Evolutionary conservation across 2,113 vertebrate species (phyloP).

Genomic region (Corythornis cristatus): DNA sequence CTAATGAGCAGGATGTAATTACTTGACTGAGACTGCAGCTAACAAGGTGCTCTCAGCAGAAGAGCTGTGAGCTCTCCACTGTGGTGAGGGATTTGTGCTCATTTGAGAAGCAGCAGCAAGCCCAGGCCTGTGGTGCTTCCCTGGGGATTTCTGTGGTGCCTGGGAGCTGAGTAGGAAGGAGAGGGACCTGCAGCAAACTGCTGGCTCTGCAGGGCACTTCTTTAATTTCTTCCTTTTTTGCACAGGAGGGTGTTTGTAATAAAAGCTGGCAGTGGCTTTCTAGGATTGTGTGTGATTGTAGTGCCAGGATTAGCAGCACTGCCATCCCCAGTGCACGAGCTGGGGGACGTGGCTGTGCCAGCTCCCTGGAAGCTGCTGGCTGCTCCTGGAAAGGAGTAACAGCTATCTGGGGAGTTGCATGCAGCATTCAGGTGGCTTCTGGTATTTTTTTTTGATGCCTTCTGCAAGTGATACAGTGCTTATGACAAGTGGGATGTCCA

Average conservation of each 20-base stretch:
- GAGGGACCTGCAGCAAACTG: neutral
- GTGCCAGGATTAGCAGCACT: neutral
- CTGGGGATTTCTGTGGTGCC: neutral
- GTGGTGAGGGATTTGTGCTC: conserved; percentile 9
- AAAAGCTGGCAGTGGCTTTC: neutral
- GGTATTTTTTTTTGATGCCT: neutral
- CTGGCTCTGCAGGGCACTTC: neutral
- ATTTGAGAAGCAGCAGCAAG: neutral
- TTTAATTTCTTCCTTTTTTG: neutral
- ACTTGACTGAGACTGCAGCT: neutral
- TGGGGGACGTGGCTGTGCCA: neutral
- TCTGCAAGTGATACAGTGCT: neutral
- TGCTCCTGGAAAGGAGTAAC: neutral
- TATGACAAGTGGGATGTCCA: neutral
- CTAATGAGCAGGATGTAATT: neutral
- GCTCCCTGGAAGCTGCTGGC: neutral
- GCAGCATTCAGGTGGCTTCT: neutral
- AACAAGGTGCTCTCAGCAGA: neutral
- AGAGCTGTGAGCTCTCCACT: neutral
- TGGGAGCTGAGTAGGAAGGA: neutral
- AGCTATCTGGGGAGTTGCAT: neutral
- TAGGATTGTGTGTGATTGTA: neutral
- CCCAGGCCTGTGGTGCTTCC: neutral
- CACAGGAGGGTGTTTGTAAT: neutral
- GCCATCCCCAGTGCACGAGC: fast-evolving